Evolutionary conservation across 1,140 invertebrate species (phyloP), one percentile per base, ranked within the genome.

Genomic region (Drosophila novamexicana): DNA sequence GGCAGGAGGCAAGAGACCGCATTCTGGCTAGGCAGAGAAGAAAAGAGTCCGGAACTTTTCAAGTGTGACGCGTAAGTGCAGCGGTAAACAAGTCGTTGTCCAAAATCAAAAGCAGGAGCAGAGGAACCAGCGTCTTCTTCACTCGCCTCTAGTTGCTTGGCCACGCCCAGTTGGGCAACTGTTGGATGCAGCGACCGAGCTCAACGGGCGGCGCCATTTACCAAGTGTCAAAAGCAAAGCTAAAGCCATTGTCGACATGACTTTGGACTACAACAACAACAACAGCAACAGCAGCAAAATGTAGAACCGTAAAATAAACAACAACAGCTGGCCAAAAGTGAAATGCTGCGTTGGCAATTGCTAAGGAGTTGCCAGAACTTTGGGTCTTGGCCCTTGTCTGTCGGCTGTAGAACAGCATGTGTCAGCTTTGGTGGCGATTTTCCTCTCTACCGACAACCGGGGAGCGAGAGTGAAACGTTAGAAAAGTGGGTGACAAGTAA

Each of bases 171-270:
- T 47, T 53, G 72, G 66, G 47, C 58, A 67, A 75, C 67, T 81
- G 77, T 66, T 80, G 66, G 83, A 71, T 86, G 79, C 83, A 75
- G 79, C 68, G 18, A 29, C 61, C 34, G 67, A 54, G 75, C 85
- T 77, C 84, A 88, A 78, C 88, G 78, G 88, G 88, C 80, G 86
- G 88, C 86, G 80, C 88, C 88, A 88, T 91, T 90, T 90, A 88
- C 88, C 83, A 91, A 90, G 88, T 90, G 88, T 90, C 88, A 90
- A 88, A 90, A 90, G 88, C 88, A 90, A 90, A 90, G 88, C 88
- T 90, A 90, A 88, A 90, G 82, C 88, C 79, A 91, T 90, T 90
- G 88, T 90, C 88, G 80, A 90, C 88, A 90, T 90, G 88, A 90
- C 82, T 90, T 90, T 73, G 82, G 80, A 80, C 79, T 77, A 85